Percentiles rank a stretch among this genome's conserved stretches.
Evolutionary conservation across 2,888 invertebrate genomes (phyloP).

Genomic region (Ischnura elegans): DNA sequence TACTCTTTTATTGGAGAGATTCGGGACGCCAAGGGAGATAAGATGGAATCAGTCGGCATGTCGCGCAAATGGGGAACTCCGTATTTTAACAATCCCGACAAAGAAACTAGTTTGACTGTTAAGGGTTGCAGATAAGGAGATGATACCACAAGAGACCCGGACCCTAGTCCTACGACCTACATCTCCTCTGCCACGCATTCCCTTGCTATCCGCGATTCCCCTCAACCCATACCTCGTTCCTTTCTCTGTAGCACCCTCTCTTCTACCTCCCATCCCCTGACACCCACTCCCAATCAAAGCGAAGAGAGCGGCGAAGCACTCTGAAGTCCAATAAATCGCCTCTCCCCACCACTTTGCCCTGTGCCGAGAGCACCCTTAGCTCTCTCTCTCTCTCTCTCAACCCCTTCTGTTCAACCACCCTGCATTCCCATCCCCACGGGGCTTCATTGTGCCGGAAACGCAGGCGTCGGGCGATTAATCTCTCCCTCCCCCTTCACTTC

Average conservation of each 20-base stretch:
- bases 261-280: neutral
- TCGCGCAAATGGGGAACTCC: too few relatives aligned
- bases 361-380: neutral
- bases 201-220: neutral
- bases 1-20: too few relatives aligned
- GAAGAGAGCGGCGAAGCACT: constrained; percentile 55
- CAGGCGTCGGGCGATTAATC: neutral
- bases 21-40: too few relatives aligned
- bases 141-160: neutral
- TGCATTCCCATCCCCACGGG: neutral
- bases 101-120: too few relatives aligned
- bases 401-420: neutral
- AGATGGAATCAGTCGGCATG: too few relatives aligned
- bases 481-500: neutral
- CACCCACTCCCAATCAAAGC: constrained; percentile 51
- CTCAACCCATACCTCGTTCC: neutral
- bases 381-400: neutral
- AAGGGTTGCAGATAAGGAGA: too few relatives aligned
- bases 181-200: neutral
- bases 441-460: neutral
- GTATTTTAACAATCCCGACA: too few relatives aligned
- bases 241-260: neutral
- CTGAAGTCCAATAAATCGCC: constrained; percentile 60
- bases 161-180: neutral
- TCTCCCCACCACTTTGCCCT: neutral